A percentile compares a stretch with the other conserved stretches of the same genome.
Evolutionary conservation across 2,888 invertebrate species (phyloP).

Genomic region (Conomelus anceps): DNA sequence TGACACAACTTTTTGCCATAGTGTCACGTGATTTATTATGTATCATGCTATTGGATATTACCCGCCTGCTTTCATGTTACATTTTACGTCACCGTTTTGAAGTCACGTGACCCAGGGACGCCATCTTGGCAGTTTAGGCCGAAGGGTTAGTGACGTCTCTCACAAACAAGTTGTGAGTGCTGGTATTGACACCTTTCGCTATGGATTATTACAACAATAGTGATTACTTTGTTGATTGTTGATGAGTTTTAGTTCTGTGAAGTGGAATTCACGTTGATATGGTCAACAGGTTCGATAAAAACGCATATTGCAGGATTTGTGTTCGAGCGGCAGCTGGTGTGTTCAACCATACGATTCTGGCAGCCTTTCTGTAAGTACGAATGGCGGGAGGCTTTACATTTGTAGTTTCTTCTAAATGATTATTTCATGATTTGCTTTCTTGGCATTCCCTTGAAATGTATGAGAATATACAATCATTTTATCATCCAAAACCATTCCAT

Average conservation of each 20-base stretch:
- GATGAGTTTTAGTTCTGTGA: constrained; percentile 29
- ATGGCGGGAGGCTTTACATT: not conserved
- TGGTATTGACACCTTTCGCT: constrained; percentile 33
- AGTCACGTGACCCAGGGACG: constrained; percentile 53
- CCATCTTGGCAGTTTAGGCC: constrained; percentile 52
- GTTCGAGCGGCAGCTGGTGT: constrained; percentile 9
- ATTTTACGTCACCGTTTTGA: constrained; percentile 37
- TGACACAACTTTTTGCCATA: not conserved
- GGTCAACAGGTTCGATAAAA: not conserved
- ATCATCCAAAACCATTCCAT: not conserved
- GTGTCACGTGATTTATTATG: constrained; percentile 15
- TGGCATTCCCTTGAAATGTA: not conserved
- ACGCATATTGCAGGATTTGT: constrained; percentile 4
- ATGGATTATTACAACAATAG: not conserved
- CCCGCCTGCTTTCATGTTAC: constrained; percentile 24
- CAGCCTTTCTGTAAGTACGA: constrained; percentile 3
- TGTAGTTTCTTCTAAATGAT: not conserved
- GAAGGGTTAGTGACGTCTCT: constrained; percentile 47
- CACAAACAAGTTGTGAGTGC: constrained; percentile 37
- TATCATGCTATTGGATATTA: constrained; percentile 17
- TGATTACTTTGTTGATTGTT: not conserved
- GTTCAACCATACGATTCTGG: not conserved
- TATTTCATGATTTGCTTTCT: not conserved
- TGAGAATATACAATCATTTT: not conserved
- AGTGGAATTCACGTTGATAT: not conserved